Evolutionary conservation across 2,888 invertebrate species (phyloP), one percentile per base, ranked within the genome.

Genomic region (Cantharis nigra): DNA sequence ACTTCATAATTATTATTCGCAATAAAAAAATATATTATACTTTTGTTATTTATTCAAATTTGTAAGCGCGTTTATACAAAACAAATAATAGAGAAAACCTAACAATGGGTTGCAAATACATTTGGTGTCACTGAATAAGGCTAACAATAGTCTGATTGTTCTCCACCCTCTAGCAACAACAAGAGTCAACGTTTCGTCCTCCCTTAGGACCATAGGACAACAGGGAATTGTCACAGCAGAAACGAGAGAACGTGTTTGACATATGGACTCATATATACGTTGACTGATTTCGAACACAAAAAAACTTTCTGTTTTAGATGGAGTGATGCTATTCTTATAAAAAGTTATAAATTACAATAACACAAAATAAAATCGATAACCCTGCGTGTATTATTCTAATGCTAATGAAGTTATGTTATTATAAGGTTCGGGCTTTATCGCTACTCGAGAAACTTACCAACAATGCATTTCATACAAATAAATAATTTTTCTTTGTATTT

Each of bases 141-240:
- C 80, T 81, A 81, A 83, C 83, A 83, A 83, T 83, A 80, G 82
- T 65, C 74, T 83, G 82, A 83, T 83, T 83, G 83, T 83, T 83
- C 83, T 79, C 80, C 69, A 77, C 80, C 81, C 83, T 80, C 70
- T 78, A 79, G 80, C 76, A 76, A 76, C 78, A 79, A 81, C 81
- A 79, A 78, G 80, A 80, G 80, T 76, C 79, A 79, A 80, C 81
- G 79, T 78, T 82, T 81, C 80, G 79, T 70, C 82, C 71, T 82
- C 81, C 82, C 82, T 78, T 64, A 80, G 75, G 78, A 78, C 78
- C 63, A 73, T 67, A 76, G 74, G 76, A 76, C 81, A 76, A 78
- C 74, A 49, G 79, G 81, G 78, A 78, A 78, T 77, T 78, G 79
- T 76, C 78, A 74, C 78, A 63, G 71, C 71, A 74, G 78, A 75